Conservation (phyloP, 2,113 vertebrate species). For the human region GRCh38 chr1:143880001-143880500, state of each 20-base stretch:
- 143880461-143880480: constrained; percentile 57
- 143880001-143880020: neutral
- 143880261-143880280: neutral
- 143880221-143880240: neutral
- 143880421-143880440: constrained; percentile 43
- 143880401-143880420: neutral
- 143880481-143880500: constrained; percentile 60
- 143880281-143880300: neutral
- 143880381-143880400: neutral
- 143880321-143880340: neutral
- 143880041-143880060: neutral
- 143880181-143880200: neutral
- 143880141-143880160: neutral
- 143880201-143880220: neutral
- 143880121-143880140: neutral
- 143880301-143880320: neutral
- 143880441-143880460: constrained; percentile 66
- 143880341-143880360: neutral
- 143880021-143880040: neutral
- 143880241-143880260: neutral
- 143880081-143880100: neutral
- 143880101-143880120: neutral
- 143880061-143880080: neutral
- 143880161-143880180: neutral
- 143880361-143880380: neutral